phyloP scores from a whole-genome alignment of 2,888 invertebrate species.

The Camptogramma bilineatum region DNA sequence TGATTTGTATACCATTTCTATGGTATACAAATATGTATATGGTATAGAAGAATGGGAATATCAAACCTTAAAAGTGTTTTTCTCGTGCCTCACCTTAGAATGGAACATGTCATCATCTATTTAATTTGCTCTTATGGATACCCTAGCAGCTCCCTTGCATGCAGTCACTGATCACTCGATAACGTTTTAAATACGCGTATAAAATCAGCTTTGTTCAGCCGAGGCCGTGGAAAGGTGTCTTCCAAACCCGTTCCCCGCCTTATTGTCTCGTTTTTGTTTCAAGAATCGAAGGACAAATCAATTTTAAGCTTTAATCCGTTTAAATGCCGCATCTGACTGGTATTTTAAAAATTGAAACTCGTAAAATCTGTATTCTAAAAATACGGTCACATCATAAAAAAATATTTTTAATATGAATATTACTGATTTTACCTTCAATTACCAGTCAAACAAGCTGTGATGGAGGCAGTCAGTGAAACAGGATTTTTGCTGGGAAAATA shows the following conservation, averaged over 20 bases:
- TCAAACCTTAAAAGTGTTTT: too few relatives aligned
- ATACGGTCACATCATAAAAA: background rate
- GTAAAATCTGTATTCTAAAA: slow-evolving; percentile 8
- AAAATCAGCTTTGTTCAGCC: slow-evolving; percentile 50
- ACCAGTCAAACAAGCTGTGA: slow-evolving; percentile 6
- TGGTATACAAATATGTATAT: too few relatives aligned
- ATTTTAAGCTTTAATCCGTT: slow-evolving; percentile 32
- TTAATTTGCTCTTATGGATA: slow-evolving; percentile 5
- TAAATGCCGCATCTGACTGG: slow-evolving; percentile 26
- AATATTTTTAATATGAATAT: background rate
- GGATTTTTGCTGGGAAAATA: slow-evolving; percentile 1
- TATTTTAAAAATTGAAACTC: slow-evolving; percentile 12
- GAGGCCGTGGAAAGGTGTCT: slow-evolving; percentile 54
- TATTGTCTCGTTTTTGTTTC: slow-evolving; percentile 41
- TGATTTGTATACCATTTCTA: too few relatives aligned
- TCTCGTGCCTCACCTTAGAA: too few relatives aligned
- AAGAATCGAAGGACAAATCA: slow-evolving; percentile 34
- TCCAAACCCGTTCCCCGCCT: slow-evolving; percentile 49
- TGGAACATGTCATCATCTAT: background rate
- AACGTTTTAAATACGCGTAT: slow-evolving; percentile 20
- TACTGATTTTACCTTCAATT: background rate
- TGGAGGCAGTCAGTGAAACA: slow-evolving; percentile 1
- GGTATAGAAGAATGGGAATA: too few relatives aligned
- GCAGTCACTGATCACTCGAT: slow-evolving; percentile 31
- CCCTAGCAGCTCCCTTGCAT: slow-evolving; percentile 25